Evolutionary conservation across 2,888 invertebrate species (phyloP).

Genomic region (Heliconius hortense): DNA sequence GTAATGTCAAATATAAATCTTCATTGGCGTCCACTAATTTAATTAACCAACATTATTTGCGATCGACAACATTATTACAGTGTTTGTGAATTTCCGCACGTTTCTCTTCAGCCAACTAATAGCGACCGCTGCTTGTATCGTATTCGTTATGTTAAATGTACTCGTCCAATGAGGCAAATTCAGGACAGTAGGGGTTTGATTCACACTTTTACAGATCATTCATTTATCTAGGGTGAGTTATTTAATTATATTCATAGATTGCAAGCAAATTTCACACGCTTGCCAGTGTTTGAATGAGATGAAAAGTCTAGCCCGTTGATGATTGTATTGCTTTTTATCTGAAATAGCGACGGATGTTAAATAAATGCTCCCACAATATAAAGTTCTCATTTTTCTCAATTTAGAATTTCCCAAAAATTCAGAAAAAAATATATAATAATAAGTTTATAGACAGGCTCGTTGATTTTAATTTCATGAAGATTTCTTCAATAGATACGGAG

Average conservation of each 20-base stretch:
- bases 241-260: not conserved
- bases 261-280: too few species aligned
- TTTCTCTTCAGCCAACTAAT: constrained; percentile 8
- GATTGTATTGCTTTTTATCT: too few species aligned
- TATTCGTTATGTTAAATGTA: constrained; percentile 4
- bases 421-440: too few species aligned
- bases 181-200: not conserved
- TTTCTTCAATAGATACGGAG: too few species aligned
- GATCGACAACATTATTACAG: constrained; percentile 12
- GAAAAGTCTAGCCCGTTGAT: too few species aligned
- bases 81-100: constrained; percentile 19
- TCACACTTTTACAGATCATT: not conserved
- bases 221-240: not conserved
- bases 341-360: too few species aligned
- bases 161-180: not conserved
- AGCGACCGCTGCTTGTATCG: constrained; percentile 15
- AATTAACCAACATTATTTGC: constrained; percentile 27
- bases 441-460: too few species aligned
- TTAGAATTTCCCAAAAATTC: too few species aligned
- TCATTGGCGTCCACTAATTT: constrained; percentile 19
- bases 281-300: too few species aligned
- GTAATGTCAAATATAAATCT: constrained; percentile 15
- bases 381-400: too few species aligned
- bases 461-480: too few species aligned
- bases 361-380: too few species aligned